Evolutionary conservation across 1,140 invertebrate genomes (phyloP), one percentile per base, ranked within the genome.

Genomic region (Zaprionus camerounensis): DNA sequence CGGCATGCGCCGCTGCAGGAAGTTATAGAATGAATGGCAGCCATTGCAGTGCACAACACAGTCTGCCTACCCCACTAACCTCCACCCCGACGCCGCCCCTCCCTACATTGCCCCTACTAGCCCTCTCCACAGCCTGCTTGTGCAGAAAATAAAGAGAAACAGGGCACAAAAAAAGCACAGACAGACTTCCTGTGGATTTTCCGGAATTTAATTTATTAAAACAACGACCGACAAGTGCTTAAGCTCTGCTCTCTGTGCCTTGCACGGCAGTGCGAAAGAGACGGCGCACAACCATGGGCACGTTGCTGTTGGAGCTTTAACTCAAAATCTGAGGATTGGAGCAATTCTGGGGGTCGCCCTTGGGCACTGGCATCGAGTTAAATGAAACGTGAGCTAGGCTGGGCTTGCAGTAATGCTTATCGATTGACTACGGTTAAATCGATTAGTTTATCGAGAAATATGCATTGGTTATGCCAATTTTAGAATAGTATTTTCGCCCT

Each of bases 201-300:
- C 85, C 85, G 85, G 85, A 90, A 90, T 90, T 90, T 85, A 90
- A 90, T 90, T 90, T 90, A 90, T 90, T 90, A 80, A 90, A 90
- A 90, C 85, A 90, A 90, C 85, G 73, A 90, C 57, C 67, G 71
- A 75, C 81, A 67, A 70, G 69, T 76, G 69, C 69, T 66, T 66
- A 38, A 72, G 69, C 56, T 56, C 20, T 46, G 24, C 49, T 62
- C 55, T 2, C 41, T 17, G 38, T 26, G 44, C 20, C n/a, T 5
- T 36, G 22, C 17, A 24, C 12, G 5, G 20, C 2, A 11, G 22
- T 15, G 22, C 15, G 46, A 74, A 5, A 15, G 17, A 34, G 34
- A n/a, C 13, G 34, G 12, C 17, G 15, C 46, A 34, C 31, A 34
- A 34, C 31, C 9, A 22, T 0, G 6, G 22, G 24, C 26, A 22